Conservation (phyloP, 2,888 invertebrate species). For the Pomacea canaliculata region DNA sequence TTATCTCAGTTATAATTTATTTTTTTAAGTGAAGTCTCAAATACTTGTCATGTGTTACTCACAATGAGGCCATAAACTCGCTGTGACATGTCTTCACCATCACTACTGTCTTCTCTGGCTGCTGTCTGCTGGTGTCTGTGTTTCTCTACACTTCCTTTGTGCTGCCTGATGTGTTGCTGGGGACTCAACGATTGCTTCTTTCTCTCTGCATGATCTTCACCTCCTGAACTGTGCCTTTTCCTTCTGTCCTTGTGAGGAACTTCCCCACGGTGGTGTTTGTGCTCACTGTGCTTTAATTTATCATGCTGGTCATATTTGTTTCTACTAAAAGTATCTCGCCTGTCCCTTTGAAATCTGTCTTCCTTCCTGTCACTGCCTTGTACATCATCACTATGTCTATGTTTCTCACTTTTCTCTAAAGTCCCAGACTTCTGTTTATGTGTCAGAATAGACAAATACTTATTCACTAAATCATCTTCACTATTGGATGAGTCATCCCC, state of each 20-base stretch:
- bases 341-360: constrained; percentile 10
- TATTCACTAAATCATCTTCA: constrained; percentile 59
- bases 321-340: constrained; percentile 3
- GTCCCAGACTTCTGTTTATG: constrained; percentile 46
- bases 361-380: not conserved
- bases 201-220: constrained; percentile 10
- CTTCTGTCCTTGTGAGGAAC: not conserved
- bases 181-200: constrained; percentile 8
- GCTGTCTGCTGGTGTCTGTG: not conserved
- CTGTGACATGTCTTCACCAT: constrained; percentile 18
- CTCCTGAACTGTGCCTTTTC: too few species aligned
- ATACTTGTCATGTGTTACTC: constrained; percentile 14
- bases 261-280: not conserved
- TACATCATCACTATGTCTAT: not conserved
- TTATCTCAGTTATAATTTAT: too few species aligned
- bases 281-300: not conserved
- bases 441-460: constrained; percentile 61
- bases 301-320: constrained; percentile 6
- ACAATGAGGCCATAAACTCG: constrained; percentile 30
- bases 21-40: not conserved
- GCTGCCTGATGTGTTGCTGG: constrained; percentile 9
- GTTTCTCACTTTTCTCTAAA: not conserved
- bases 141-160: constrained; percentile 6
- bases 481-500: constrained; percentile 21
- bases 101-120: constrained; percentile 21